phyloP scores from a whole-genome alignment of 2,888 invertebrate species.

The Syritta pipiens region DNA sequence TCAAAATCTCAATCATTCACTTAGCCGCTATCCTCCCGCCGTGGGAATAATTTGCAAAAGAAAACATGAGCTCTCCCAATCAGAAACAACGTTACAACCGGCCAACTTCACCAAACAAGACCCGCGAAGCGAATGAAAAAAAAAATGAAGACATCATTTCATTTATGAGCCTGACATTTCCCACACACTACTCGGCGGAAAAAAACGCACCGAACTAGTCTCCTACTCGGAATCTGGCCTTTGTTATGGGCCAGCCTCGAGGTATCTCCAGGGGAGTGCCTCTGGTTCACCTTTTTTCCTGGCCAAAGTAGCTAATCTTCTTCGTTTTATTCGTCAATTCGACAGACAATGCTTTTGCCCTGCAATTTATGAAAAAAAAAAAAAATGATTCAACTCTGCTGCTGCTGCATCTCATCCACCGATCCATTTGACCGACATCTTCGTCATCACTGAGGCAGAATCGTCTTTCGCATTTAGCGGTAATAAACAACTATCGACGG shows the following conservation, averaged over 20 bases:
- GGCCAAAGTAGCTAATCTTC: conserved; percentile 16
- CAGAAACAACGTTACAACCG: too few relatives aligned
- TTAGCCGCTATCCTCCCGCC: too few relatives aligned
- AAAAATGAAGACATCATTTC: conserved; percentile 63
- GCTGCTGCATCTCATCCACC: conserved; percentile 32
- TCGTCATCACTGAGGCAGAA: conserved; percentile 3
- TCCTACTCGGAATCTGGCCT: conserved; percentile 52
- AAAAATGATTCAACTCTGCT: too few relatives aligned
- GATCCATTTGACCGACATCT: conserved; percentile 59
- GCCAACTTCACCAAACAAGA: too few relatives aligned
- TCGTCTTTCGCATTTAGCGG: conserved; percentile 20
- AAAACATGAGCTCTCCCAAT: too few relatives aligned
- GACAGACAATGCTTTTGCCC: conserved; percentile 31
- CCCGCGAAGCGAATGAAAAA: too few relatives aligned
- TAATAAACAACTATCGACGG: conserved; percentile 48
- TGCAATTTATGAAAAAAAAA: conserved; percentile 61
- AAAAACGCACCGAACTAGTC: conserved; percentile 58
- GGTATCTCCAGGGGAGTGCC: conserved; percentile 57
- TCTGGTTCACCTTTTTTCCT: conserved; percentile 60
- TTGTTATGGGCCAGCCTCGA: conserved; percentile 52
- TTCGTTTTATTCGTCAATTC: not conserved
- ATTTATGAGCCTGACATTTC: conserved; percentile 64
- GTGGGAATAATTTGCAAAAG: too few relatives aligned
- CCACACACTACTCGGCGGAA: conserved; percentile 45
- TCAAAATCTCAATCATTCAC: too few relatives aligned